Conservation (phyloP, 2,797 vertebrate species). For the Enteromius fasciolatus region DNA sequence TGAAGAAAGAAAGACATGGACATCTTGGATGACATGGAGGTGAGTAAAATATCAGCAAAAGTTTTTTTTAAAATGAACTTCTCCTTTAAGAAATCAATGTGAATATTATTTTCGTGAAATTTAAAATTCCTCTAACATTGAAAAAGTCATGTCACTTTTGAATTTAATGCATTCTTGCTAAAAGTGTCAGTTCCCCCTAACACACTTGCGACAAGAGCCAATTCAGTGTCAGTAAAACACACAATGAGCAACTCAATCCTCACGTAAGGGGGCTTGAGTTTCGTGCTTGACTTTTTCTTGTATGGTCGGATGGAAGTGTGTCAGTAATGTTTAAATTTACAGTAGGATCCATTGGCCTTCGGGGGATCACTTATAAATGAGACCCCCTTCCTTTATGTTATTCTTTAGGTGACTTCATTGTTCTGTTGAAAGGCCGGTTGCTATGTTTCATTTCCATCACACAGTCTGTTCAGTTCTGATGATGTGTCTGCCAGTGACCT, state of each 20-base stretch:
- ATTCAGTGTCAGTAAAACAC: background rate
- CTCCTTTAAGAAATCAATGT: background rate
- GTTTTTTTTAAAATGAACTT: no score
- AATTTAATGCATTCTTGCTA: background rate
- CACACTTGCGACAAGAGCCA: background rate
- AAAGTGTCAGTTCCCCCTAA: background rate
- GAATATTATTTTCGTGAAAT: background rate
- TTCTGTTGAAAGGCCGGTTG: background rate
- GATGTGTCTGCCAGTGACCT: background rate
- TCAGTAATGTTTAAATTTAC: constrained; percentile 27
- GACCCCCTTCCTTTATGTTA: constrained; percentile 18
- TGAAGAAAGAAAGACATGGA: no score
- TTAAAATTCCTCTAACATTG: background rate
- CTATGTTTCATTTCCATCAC: constrained; percentile 19
- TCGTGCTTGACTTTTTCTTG: background rate
- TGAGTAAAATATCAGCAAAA: no score
- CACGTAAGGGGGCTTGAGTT: background rate
- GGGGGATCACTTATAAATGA: constrained; percentile 1
- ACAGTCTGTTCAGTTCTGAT: constrained; percentile 13
- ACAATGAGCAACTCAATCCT: background rate
- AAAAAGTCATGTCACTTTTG: background rate
- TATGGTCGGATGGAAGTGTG: background rate
- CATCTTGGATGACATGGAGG: no score
- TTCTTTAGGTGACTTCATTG: constrained; percentile 22
- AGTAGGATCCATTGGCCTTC: constrained; percentile 1